Percentiles rank a stretch among this genome's conserved stretches.
Evolutionary conservation across 1,140 invertebrate genomes (phyloP).

Genomic region (Papilio glaucus): DNA sequence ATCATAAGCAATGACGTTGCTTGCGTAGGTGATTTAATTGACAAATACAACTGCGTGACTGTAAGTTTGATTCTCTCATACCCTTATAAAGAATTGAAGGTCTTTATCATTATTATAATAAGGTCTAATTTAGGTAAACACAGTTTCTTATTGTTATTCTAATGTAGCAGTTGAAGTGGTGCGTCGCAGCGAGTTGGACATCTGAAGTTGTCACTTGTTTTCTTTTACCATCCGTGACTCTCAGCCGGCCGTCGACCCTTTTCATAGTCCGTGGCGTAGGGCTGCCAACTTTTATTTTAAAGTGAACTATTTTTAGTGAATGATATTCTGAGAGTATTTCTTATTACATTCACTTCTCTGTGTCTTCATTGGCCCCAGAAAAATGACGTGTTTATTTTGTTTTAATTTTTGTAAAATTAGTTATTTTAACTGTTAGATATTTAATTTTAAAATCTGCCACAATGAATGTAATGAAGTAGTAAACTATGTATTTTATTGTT

Average conservation of each 20-base stretch:
- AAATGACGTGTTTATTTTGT: not conserved
- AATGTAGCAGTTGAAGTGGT: slow-evolving; percentile 67
- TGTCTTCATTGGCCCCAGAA: not conserved
- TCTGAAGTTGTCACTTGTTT: slow-evolving; percentile 79
- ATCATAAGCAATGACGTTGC: not conserved
- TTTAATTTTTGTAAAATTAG: no score
- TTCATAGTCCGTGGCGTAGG: not conserved
- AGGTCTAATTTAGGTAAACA: slow-evolving; percentile 44
- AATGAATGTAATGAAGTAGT: no score
- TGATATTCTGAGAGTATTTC: not conserved
- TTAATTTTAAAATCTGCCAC: no score
- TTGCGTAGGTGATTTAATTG: slow-evolving; percentile 59
- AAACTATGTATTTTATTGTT: not conserved
- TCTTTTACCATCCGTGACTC: slow-evolving; percentile 70
- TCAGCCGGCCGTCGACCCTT: slow-evolving; percentile 67
- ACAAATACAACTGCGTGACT: slow-evolving; percentile 53
- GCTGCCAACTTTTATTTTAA: not conserved
- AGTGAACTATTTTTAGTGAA: slow-evolving; percentile 10
- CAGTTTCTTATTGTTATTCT: slow-evolving; percentile 72
- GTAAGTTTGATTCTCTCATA: slow-evolving; percentile 38
- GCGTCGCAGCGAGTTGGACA: slow-evolving; percentile 63
- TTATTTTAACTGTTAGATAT: no score
- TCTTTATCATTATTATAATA: slow-evolving; percentile 56
- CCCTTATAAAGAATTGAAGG: slow-evolving; percentile 38
- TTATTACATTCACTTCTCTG: not conserved